Base-by-base conservation (phyloP, 2,888 invertebrate species). In the Drosophila conformis region DNA sequence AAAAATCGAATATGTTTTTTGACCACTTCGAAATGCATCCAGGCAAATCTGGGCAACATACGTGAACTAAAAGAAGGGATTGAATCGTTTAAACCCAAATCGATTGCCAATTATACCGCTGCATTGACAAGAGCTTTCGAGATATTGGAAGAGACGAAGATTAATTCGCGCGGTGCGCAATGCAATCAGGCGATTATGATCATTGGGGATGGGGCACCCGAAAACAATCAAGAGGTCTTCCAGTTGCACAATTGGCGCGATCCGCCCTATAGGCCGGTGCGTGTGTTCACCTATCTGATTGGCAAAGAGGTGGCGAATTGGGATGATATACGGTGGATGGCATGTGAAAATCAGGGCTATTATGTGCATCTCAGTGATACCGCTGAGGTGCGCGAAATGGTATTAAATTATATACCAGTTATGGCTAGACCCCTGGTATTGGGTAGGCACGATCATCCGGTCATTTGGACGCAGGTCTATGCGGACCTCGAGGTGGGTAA, bases 151-250 rank as follows among this genome's bases (percentile, higher is more conserved):
- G 94, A 94, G 54, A 95, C 95, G 87, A 94, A 95, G 80, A 94
- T 94, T 33, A 94, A 94, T 76, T 94, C 94, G 56, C 94, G 95
- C 52, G 96, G 96, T 51, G 96, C 96, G 49, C 94, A 95, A 82
- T 97, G 97, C 92, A 98, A 98, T 93, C 97, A 99, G 94, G 99
- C 99, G 36, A 99, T 99, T 90, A 99, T 99, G 99, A 94, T 99
- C 83, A 96, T 99, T 83, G 99, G 99, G n/a, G 99, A 99, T 93
- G 99, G 99, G 31, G 98, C 99, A 21, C 98, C 99, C 52, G 97
- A 98, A 91, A 97, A 97, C 91, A 98, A 96, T 93, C 96, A 97
- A 92, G 97, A 98, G 90, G 96, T 99, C 66, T 99, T 99, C 93
- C 95, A 97, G 91, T 94, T 95, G 80, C 98, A 97, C 94, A 99